phyloP scores from a whole-genome alignment of 2,888 invertebrate species.

The Orthosia gothica region DNA sequence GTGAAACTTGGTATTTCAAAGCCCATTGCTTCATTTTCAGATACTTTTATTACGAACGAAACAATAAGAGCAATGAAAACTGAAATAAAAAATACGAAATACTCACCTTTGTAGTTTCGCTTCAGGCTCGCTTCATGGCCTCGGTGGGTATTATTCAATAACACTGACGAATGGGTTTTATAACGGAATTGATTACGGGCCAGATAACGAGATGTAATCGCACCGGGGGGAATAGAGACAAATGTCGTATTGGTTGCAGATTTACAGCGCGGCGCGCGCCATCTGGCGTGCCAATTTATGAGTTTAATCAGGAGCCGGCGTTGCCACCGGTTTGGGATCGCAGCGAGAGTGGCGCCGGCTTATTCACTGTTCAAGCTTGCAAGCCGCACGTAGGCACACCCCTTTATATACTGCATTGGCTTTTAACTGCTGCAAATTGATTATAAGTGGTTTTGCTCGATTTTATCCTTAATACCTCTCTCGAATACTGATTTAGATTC shows the following conservation, averaged over 20 bases:
- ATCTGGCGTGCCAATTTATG: slow-evolving; percentile 90
- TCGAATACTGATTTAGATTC: slow-evolving; percentile 46
- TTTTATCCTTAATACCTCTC: slow-evolving; percentile 51
- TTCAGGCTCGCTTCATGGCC: slow-evolving; percentile 40
- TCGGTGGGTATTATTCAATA: slow-evolving; percentile 71
- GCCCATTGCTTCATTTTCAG: slow-evolving; percentile 44
- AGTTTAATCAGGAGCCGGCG: slow-evolving; percentile 85
- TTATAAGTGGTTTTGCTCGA: slow-evolving; percentile 64
- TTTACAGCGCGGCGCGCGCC: slow-evolving; percentile 87
- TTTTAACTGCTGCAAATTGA: slow-evolving; percentile 66
- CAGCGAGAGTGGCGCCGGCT: slow-evolving; percentile 61
- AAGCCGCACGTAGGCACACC: slow-evolving; percentile 55
- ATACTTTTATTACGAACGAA: slow-evolving; percentile 19
- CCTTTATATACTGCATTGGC: slow-evolving; percentile 66
- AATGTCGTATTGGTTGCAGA: slow-evolving; percentile 89
- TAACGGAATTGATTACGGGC: slow-evolving; percentile 72
- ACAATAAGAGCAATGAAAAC: slow-evolving; percentile 46
- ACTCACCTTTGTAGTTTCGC: slow-evolving; percentile 49
- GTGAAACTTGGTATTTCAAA: slow-evolving; percentile 46
- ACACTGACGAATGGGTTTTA: slow-evolving; percentile 72
- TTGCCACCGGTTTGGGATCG: slow-evolving; percentile 68
- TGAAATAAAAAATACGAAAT: slow-evolving; percentile 54
- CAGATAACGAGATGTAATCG: slow-evolving; percentile 79
- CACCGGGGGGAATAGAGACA: slow-evolving; percentile 86
- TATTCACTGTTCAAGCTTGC: slow-evolving; percentile 65